These are phyloP conservation scores for Keiferia lycopersicella DNA, from an alignment of 2,888 invertebrate species.

Conservation along the genomic window DNA sequence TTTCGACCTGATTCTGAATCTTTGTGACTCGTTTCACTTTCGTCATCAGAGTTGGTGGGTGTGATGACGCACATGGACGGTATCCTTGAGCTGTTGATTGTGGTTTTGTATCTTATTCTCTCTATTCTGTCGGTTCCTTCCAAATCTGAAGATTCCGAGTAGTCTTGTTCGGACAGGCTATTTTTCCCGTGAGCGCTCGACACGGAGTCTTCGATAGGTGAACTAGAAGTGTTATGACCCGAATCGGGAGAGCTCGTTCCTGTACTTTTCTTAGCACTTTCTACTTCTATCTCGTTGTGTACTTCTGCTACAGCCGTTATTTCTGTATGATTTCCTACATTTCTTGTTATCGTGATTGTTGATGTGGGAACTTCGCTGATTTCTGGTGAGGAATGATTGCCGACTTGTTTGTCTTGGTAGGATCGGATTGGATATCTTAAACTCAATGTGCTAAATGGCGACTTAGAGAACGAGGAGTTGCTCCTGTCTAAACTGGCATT, in stretches of 20 bases:
- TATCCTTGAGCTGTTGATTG: constrained; percentile 92
- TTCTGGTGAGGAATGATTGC: constrained; percentile 67
- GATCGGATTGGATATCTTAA: constrained; percentile 63
- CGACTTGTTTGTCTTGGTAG: constrained; percentile 59
- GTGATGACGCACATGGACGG: constrained; percentile 96
- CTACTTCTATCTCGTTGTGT: constrained; percentile 72
- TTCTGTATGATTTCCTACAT: constrained; percentile 72
- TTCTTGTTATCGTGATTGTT: constrained; percentile 68
- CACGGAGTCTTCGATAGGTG: constrained; percentile 87
- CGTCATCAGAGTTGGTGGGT: constrained; percentile 93
- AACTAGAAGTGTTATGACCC: constrained; percentile 90
- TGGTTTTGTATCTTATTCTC: constrained; percentile 91
- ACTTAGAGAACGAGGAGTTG: constrained; percentile 65
- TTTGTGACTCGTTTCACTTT: constrained; percentile 80
- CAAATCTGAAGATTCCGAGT: constrained; percentile 92
- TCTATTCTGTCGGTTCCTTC: constrained; percentile 94
- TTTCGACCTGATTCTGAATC: constrained; percentile 51
- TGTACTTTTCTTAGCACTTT: constrained; percentile 77
- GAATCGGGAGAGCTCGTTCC: constrained; percentile 91
- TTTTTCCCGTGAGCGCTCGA: constrained; percentile 86
- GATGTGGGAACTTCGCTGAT: constrained; percentile 57
- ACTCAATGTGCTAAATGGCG: constrained; percentile 60
- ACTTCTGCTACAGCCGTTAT: constrained; percentile 82
- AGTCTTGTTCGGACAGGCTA: constrained; percentile 89
- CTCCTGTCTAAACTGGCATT: constrained; percentile 82